These are phyloP conservation scores for Novumbra hubbsi DNA, from an alignment of 2,797 vertebrate species.

Conservation along the genomic window DNA sequence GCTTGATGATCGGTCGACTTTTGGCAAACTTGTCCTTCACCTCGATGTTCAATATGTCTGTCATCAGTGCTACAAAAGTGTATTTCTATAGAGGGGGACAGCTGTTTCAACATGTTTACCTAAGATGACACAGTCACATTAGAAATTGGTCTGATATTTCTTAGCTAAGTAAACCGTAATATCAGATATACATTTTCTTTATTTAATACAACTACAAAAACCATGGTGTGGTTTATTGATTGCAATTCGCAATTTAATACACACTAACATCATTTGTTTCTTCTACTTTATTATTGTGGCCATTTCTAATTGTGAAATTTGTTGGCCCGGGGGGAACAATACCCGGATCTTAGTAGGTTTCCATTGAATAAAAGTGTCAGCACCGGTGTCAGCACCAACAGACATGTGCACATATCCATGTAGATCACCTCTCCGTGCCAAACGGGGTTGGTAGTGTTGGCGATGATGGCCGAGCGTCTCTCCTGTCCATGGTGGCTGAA, in stretches of 20 bases:
- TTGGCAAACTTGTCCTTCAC: conserved; percentile 99
- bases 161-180: background rate
- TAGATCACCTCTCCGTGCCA: conserved; percentile 92
- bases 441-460: conserved; percentile 94
- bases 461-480: conserved; percentile 90
- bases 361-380: too few species aligned
- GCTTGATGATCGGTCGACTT: conserved; percentile 97
- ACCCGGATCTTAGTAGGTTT: too few species aligned
- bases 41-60: conserved; percentile 97
- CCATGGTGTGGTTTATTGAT: too few species aligned
- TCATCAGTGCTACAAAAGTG: conserved; percentile 95
- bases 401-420: background rate
- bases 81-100: conserved; percentile 83
- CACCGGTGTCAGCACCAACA: background rate
- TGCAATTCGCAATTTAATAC: too few species aligned
- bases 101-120: background rate
- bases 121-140: too few species aligned
- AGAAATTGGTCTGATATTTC: background rate
- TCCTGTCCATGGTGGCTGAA: conserved; percentile 97
- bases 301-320: too few species aligned
- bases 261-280: too few species aligned
- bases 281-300: too few species aligned
- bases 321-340: too few species aligned
- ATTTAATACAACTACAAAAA: too few species aligned
- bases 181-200: too few species aligned